Conservation (phyloP, 2,888 invertebrate species). For the Plutella xylostella region DNA sequence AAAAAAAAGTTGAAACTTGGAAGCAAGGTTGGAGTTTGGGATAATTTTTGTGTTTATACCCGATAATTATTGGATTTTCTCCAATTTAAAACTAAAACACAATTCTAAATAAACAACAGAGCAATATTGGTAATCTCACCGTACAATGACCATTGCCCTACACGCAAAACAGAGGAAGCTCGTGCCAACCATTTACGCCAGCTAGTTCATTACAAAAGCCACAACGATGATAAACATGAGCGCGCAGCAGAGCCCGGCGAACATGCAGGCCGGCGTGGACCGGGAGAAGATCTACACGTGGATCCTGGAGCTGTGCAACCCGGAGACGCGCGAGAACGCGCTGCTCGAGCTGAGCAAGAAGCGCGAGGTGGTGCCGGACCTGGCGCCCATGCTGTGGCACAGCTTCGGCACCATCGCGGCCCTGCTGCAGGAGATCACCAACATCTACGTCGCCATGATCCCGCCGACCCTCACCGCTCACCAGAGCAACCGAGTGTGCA, state of each 20-base stretch:
- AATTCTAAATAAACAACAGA: too few relatives aligned
- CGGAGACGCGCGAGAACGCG: conserved; percentile 95
- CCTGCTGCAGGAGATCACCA: conserved; percentile 95
- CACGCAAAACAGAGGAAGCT: conserved; percentile 4
- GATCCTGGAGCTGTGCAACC: conserved; percentile 93
- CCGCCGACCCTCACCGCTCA: conserved; percentile 97
- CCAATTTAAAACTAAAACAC: too few relatives aligned
- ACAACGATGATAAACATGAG: conserved; percentile 72
- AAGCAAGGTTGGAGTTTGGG: too few relatives aligned
- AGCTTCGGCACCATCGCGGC: conserved; percentile 98
- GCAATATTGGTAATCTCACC: too few relatives aligned
- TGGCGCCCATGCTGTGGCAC: conserved; percentile 99
- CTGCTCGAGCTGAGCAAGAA: conserved; percentile 91
- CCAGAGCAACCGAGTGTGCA: conserved; percentile 99
- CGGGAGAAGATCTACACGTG: conserved; percentile 92
- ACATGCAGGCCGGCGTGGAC: conserved; percentile 78
- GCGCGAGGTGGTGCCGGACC: conserved; percentile 87
- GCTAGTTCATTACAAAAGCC: conserved; percentile 15
- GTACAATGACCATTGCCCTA: conserved; percentile 14
- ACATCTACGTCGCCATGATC: conserved; percentile 98
- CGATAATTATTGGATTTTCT: too few relatives aligned
- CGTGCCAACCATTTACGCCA: conserved; percentile 10
- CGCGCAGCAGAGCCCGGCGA: conserved; percentile 82
- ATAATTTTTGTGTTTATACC: too few relatives aligned
- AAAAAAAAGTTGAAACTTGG: too few relatives aligned